A percentile compares a stretch with the other conserved stretches of the same genome.
phyloP scores from a whole-genome alignment of 2,888 invertebrate genomes.

The Serrognathus titanus region DNA sequence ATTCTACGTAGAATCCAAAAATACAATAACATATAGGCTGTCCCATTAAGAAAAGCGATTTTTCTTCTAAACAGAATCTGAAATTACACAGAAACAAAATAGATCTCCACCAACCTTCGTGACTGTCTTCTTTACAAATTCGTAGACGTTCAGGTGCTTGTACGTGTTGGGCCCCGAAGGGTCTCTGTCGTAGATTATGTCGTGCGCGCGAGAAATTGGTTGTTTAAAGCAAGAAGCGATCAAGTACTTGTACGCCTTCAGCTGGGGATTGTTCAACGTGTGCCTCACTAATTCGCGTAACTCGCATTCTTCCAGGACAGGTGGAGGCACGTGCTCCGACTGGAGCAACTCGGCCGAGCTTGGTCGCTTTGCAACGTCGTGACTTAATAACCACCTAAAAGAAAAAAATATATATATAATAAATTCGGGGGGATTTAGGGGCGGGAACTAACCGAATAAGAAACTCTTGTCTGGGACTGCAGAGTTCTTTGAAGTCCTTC shows the following conservation, averaged over 20 bases:
- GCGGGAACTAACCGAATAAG: neutral
- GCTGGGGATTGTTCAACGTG: slow-evolving; percentile 76
- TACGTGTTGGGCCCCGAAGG: slow-evolving; percentile 46
- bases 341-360: slow-evolving; percentile 80
- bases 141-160: slow-evolving; percentile 47
- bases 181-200: slow-evolving; percentile 79
- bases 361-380: slow-evolving; percentile 80
- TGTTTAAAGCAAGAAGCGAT: slow-evolving; percentile 60
- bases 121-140: slow-evolving; percentile 44
- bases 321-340: slow-evolving; percentile 80
- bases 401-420: neutral
- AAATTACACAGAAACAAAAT: too few relatives aligned
- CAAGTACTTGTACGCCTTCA: slow-evolving; percentile 72
- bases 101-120: slow-evolving; percentile 34
- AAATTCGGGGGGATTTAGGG: too few relatives aligned
- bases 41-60: too few relatives aligned
- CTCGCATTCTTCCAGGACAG: slow-evolving; percentile 80
- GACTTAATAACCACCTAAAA: slow-evolving; percentile 72
- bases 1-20: too few relatives aligned
- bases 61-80: too few relatives aligned
- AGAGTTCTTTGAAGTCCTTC: slow-evolving; percentile 51
- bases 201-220: slow-evolving; percentile 54
- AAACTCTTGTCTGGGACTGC: neutral
- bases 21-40: too few relatives aligned
- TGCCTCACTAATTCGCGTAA: slow-evolving; percentile 78